phyloP scores from a whole-genome alignment of 2,113 vertebrate genomes.

The Urocynchramus pylzowi region DNA sequence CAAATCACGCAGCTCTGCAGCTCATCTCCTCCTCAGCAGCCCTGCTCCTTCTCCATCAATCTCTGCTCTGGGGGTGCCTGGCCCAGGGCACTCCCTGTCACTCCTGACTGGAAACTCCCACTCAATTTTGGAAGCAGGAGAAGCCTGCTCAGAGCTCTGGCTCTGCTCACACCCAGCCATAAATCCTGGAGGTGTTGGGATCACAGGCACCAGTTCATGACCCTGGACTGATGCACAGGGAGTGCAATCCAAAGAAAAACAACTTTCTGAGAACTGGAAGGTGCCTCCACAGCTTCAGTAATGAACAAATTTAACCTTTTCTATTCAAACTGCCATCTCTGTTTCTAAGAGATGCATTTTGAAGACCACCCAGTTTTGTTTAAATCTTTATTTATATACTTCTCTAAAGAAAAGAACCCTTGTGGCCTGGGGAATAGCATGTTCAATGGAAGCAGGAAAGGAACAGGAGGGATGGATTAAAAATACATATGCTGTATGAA shows the following conservation, averaged over 20 bases:
- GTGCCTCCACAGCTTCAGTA: neutral
- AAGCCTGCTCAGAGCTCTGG: neutral
- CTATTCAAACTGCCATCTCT: neutral
- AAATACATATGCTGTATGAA: neutral
- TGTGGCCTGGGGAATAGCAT: neutral
- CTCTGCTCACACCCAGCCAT: neutral
- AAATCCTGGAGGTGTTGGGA: neutral
- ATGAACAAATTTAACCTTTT: neutral
- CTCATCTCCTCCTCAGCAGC: neutral
- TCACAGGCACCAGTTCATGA: neutral
- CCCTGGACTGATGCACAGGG: fast-evolving
- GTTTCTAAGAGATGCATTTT: neutral
- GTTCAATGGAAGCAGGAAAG: neutral
- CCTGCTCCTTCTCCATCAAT: neutral
- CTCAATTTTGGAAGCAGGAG: neutral
- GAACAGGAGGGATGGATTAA: neutral
- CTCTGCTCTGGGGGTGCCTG: neutral
- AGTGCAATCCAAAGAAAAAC: neutral
- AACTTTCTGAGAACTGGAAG: neutral
- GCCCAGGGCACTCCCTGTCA: neutral
- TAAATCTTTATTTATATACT: neutral
- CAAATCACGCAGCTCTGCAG: neutral
- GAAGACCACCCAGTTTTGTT: neutral
- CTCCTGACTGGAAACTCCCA: neutral
- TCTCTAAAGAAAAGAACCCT: neutral